Evolutionary conservation across 2,113 vertebrate species (phyloP), one percentile per base, ranked within the genome.

Genomic region (Dasyprocta punctata): DNA sequence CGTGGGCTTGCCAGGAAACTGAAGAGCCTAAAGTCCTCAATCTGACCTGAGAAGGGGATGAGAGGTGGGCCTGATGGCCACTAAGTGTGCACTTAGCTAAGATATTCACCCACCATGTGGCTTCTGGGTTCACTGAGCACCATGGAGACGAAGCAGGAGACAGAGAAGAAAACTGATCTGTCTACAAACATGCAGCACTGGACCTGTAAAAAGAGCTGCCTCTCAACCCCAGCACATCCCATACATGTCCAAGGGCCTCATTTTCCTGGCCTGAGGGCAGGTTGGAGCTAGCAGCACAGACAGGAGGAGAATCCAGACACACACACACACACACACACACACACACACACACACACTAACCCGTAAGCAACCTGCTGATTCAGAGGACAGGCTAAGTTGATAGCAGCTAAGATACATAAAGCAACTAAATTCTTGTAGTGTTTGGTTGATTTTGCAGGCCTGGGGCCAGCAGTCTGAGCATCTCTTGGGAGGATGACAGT

Each of bases 151-250:
- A 95, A 82, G 56, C 38, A 63, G 11, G 2, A 26, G 9, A 36
- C 60, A 28, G n/a, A 52, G 24, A 44, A 60, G 16, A 11, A 22
- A 5, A 12, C 9, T 24, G 47, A 33, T 54, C 71, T 63, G 16
- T 11, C 16, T 10, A 13, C 47, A 16, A 28, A 83, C 24, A 8
- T 1, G 0, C 14, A 9, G 47, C 52, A 17, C 4, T 12, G 38
- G n/a, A 0, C 22, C 33, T 54, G 7, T 28, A 3, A 8, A 52
- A 30, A 65, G 24, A 20, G 11, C n/a, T 30, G 5, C 9, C 56
- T 47, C 22, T 49, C 24, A 10, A 33, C 41, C 3, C 69, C 49
- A 26, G 56, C 10, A 5, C 0, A 30, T 2, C 10, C n/a, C 4
- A 4, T 11, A 17, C 24, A 19, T 0, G 28, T 60, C 41, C 3